Evolutionary conservation across 1,140 invertebrate species (phyloP), one percentile per base, ranked within the genome.

Genomic region (Drosophila bocki): DNA sequence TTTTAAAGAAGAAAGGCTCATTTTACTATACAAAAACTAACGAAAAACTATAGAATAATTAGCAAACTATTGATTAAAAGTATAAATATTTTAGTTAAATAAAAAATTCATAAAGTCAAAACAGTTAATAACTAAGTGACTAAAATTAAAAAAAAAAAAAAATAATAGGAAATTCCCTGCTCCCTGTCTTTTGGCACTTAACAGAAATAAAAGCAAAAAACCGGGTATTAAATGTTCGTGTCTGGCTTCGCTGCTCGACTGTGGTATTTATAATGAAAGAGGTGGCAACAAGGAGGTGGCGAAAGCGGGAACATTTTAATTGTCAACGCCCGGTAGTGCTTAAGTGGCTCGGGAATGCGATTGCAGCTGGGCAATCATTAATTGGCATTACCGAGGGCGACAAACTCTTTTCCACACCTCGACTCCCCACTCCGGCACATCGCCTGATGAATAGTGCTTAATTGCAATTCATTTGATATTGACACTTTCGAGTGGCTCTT

Each of bases 401-500:
- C 33, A 60, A 78, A 65, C 51, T 57, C 70, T 69, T 74, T 75
- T 70, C 37, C 74, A 67, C 75, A 68, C 72, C 17, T 41, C 19
- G n/a, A n/a, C 48, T 17, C 9, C 2, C 8, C n/a, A 51, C 32
- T 35, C 33, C 7, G 12, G 26, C 69, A 69, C 69, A 75, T 62
- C 45, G 60, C 70, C 74, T 83, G 80, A 82, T 75, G 80, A 78
- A 82, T 83, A 83, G 65, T 75, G 61, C 81, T 83, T 83, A 83
- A 84, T 84, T 84, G 81, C 77, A 80, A 80, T 84, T 80, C 81
- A 84, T 84, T 84, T 85, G 82, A 84, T 85, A 84, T 84, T 84
- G 82, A 85, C 82, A 84, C 82, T 84, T 80, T 78, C 72, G 63
- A 84, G 82, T 74, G 61, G 59, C 53, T 57, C 42, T 56, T 53